Evolutionary conservation across 1,140 invertebrate species (phyloP), one percentile per base, ranked within the genome.

Genomic region (Conus ventricosus): DNA sequence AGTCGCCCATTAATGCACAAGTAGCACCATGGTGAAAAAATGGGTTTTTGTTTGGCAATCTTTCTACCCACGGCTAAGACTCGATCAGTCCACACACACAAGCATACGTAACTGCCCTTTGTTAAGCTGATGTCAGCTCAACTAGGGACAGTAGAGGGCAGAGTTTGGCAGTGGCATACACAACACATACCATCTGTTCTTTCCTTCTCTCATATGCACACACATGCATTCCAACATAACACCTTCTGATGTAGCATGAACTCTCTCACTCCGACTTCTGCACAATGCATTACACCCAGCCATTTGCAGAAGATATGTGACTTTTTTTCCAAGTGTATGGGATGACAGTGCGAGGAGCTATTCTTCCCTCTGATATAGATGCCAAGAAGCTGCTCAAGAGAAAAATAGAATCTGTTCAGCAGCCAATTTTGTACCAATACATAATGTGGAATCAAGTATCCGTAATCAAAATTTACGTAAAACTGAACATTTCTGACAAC

Each of bases 401-500:
- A 81, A 81, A 78, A 81, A 81, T 81, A 81, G 80, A 81, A 81
- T 81, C 80, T 81, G 80, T 8, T 81, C 80, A 81, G 80, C 80
- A 81, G 80, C 80, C 80, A 81, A 78, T 11, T 39, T 78, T 78
- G 39, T 51, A 78, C 82, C 23, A 84, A 55, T 84, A 63, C n/a
- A 84, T 27, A 55, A 82, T 53, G 54, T 84, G 82, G 11, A 84
- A 84, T 51, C 54, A 55, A 82, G 80, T 82, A 97, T 88, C 90
- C 88, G 88, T 92, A 63, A n/a, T 76, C 23, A 89, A 87, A 63
- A 85, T 76, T 85, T 23, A 71, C 20, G 6, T 71, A 71, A 71
- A 71, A 71, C 67, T 71, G 20, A 78, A 53, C 25, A 39, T 75
- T 55, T 86, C 63, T 67, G 57, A 15, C 17, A n/a, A 71, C 11